Conservation (phyloP, 2,113 vertebrate species). For the Microcebus tavaratra region DNA sequence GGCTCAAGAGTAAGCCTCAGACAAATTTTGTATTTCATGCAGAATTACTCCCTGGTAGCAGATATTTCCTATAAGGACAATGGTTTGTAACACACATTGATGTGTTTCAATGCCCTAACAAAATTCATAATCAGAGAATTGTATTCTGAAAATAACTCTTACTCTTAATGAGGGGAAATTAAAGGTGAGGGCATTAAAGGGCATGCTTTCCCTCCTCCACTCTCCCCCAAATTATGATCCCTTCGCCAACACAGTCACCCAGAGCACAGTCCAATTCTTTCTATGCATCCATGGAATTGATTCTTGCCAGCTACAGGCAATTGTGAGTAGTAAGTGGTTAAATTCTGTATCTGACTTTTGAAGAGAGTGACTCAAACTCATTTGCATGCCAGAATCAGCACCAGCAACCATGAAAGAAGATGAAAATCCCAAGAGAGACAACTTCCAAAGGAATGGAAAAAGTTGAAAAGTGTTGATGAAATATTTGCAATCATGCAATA, state of each 20-base stretch:
- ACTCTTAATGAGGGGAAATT: neutral
- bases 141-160: neutral
- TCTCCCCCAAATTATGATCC: neutral
- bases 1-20: neutral
- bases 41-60: neutral
- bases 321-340: neutral
- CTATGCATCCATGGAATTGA: neutral
- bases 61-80: neutral
- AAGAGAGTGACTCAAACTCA: neutral
- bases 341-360: neutral
- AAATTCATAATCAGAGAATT: neutral
- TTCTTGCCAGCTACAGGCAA: neutral
- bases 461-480: accelerated
- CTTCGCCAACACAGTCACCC: neutral
- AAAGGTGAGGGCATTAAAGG: neutral
- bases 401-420: neutral
- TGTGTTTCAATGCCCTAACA: neutral
- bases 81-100: neutral
- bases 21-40: neutral
- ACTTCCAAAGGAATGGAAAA: neutral
- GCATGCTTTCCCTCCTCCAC: accelerated
- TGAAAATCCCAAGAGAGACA: neutral
- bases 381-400: neutral
- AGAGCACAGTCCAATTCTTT: neutral
- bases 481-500: neutral